Evolutionary conservation across 53 echinoderm and acorn worm species (phyloP).

Genomic region (Mesocentrotus franciscanus): DNA sequence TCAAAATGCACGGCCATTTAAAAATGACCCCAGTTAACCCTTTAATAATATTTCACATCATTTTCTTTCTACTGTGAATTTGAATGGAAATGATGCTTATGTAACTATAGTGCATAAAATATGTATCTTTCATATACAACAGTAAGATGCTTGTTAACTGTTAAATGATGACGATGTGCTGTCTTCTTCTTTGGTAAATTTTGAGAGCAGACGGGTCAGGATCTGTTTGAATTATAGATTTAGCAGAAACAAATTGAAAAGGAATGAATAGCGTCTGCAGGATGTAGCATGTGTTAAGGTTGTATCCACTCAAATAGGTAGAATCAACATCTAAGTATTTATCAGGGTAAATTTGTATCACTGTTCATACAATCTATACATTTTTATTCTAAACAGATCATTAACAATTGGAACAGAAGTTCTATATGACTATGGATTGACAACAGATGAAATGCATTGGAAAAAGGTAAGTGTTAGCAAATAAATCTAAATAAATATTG

Average conservation of each 20-base stretch:
- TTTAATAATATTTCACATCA: neutral
- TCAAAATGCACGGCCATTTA: neutral
- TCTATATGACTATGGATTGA: conserved; percentile 27
- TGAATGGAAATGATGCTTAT: too few species aligned
- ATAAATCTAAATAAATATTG: neutral
- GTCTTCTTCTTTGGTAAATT: neutral
- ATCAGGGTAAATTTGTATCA: conserved; percentile 3
- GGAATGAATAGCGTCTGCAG: neutral
- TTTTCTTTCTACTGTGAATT: neutral
- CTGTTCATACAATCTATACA: conserved; percentile 3
- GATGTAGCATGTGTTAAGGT: neutral
- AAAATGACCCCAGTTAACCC: conserved; percentile 4
- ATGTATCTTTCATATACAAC: neutral
- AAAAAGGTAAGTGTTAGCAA: neutral
- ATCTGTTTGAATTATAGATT: neutral
- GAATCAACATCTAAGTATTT: conserved; percentile 25
- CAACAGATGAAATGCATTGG: neutral
- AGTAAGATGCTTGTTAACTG: neutral
- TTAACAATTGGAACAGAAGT: neutral
- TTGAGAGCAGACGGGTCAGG: neutral
- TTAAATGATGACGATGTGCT: neutral
- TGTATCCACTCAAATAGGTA: conserved; percentile 37
- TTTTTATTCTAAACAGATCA: conserved; percentile 28
- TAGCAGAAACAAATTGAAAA: conserved; percentile 12
- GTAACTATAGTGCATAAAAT: conserved; percentile 11